phyloP scores from a whole-genome alignment of 2,888 invertebrate genomes.

The Electrophaes corylata region DNA sequence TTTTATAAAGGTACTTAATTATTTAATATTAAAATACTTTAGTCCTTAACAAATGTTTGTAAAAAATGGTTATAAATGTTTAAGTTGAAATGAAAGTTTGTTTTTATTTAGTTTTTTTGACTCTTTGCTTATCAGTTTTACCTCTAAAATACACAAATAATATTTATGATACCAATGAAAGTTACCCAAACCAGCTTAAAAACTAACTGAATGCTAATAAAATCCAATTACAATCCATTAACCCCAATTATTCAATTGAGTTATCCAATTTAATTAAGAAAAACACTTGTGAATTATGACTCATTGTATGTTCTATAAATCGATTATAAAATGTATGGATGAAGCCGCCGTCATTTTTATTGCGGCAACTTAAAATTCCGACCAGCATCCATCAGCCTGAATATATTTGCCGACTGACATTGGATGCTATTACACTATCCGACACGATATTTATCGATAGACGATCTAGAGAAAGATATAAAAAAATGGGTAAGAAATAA shows the following conservation, averaged over 20 bases:
- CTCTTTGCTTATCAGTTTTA: not conserved
- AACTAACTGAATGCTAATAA: conserved; percentile 33
- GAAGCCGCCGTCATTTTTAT: conserved; percentile 46
- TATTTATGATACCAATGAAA: not conserved
- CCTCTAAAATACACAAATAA: not conserved
- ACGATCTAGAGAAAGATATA: too few relatives aligned
- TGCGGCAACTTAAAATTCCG: conserved; percentile 58
- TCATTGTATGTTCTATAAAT: conserved; percentile 44
- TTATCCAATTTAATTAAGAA: conserved; percentile 36
- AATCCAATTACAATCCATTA: conserved; percentile 38
- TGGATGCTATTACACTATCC: conserved; percentile 8
- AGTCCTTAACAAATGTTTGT: too few relatives aligned
- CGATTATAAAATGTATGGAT: conserved; percentile 49
- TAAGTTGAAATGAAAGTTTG: too few relatives aligned
- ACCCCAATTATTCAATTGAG: conserved; percentile 37
- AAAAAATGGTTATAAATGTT: too few relatives aligned
- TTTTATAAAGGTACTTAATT: too few relatives aligned
- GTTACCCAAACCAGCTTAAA: conserved; percentile 17
- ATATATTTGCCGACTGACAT: conserved; percentile 23
- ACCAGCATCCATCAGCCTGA: conserved; percentile 17
- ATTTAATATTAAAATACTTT: too few relatives aligned
- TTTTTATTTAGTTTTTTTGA: not conserved
- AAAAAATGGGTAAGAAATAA: too few relatives aligned
- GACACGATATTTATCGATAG: conserved; percentile 9
- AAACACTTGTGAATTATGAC: conserved; percentile 47